These are phyloP conservation scores for Anaspis maculata DNA, from an alignment of 2,888 invertebrate species.

Conservation along the genomic window DNA sequence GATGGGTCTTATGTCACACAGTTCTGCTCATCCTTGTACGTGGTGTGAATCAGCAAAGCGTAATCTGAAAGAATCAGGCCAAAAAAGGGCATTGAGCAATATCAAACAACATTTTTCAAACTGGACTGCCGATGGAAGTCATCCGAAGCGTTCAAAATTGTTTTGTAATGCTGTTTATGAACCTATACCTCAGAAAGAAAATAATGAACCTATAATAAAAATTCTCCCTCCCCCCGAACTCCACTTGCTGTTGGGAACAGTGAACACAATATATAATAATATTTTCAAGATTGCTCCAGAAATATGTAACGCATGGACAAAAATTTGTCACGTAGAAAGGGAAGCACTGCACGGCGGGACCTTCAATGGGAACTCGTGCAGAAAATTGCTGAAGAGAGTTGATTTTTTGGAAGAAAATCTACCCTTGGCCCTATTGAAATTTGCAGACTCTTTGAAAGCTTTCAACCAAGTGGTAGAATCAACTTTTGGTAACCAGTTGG, in stretches of 20 bases:
- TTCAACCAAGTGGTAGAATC: background rate
- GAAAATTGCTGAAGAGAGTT: background rate
- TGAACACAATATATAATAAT: constrained; percentile 1
- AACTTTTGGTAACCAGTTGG: too few relatives aligned
- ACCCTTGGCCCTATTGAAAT: background rate
- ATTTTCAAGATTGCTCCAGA: constrained; percentile 1
- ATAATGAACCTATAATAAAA: background rate
- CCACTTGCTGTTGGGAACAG: constrained; percentile 1
- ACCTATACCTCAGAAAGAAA: background rate
- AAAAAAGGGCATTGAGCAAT: background rate
- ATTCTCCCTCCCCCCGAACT: background rate
- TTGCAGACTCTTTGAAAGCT: background rate
- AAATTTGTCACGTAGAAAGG: background rate
- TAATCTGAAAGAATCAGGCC: background rate
- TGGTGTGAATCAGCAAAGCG: background rate
- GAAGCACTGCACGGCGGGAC: background rate
- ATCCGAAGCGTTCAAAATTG: background rate
- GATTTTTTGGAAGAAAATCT: background rate
- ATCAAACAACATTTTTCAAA: background rate
- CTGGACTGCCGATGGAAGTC: background rate
- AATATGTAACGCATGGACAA: background rate
- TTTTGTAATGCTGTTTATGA: background rate
- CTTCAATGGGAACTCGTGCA: background rate
- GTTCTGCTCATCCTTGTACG: background rate
- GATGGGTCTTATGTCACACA: constrained; percentile 1